These are phyloP conservation scores for Aelia acuminata DNA, from an alignment of 2,888 invertebrate genomes.

Conservation along the genomic window DNA sequence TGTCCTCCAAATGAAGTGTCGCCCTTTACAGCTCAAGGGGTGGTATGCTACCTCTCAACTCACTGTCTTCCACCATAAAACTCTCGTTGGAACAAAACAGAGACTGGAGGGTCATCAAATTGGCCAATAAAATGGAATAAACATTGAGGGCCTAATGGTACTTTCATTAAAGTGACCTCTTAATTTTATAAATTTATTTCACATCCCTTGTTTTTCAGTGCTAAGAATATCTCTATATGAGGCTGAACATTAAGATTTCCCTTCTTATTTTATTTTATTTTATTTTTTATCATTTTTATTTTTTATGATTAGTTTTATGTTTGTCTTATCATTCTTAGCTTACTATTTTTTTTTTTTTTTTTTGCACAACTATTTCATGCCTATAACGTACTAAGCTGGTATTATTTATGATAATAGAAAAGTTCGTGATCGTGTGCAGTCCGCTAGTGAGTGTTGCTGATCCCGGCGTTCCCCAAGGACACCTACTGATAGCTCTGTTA, in stretches of 20 bases:
- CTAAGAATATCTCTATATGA: too few relatives aligned
- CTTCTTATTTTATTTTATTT: too few relatives aligned
- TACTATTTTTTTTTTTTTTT: too few relatives aligned
- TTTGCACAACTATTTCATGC: background rate
- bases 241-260: too few relatives aligned
- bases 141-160: background rate
- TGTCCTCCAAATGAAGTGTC: conserved; percentile 5
- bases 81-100: background rate
- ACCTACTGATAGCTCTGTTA: conserved; percentile 18
- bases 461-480: conserved; percentile 1
- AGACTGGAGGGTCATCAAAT: background rate
- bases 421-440: conserved; percentile 4
- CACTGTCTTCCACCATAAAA: background rate
- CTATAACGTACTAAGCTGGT: background rate
- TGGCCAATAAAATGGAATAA: conserved; percentile 34
- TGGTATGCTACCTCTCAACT: background rate
- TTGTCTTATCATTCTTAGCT: too few relatives aligned
- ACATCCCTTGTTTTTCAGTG: background rate
- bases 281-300: too few relatives aligned
- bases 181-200: background rate
- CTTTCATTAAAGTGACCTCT: background rate
- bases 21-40: background rate
- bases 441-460: background rate
- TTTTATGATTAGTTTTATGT: too few relatives aligned
- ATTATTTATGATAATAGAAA: background rate